These are phyloP conservation scores for Apis dorsata DNA, from an alignment of 1,140 invertebrate species.

Conservation along the genomic window DNA sequence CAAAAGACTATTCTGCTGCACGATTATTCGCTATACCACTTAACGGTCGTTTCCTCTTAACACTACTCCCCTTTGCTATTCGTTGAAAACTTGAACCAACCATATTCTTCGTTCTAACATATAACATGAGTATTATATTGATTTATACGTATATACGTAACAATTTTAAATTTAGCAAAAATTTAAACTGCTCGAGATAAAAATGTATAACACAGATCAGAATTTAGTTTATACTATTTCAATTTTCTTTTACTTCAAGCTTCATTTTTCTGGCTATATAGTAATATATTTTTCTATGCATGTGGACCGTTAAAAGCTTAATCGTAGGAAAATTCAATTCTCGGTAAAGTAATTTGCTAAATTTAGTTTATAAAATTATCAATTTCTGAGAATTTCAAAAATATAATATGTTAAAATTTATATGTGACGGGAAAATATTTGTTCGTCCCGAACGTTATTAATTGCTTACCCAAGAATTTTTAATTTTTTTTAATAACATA, in stretches of 20 bases:
- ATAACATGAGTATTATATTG: too few species aligned
- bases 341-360: constrained; percentile 9
- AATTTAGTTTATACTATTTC: not conserved
- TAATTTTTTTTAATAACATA: not conserved
- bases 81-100: constrained; percentile 20
- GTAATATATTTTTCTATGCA: not conserved
- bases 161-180: constrained; percentile 25
- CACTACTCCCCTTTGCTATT: constrained; percentile 11
- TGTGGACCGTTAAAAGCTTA: not conserved
- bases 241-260: not conserved
- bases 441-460: constrained; percentile 36
- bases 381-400: not conserved
- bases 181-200: not conserved
- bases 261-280: not conserved
- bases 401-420: not conserved
- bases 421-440: constrained; percentile 32
- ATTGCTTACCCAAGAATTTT: not conserved
- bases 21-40: constrained; percentile 8
- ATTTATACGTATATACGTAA: constrained; percentile 8
- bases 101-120: constrained; percentile 20
- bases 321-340: not conserved
- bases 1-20: constrained; percentile 11
- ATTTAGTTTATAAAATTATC: not conserved
- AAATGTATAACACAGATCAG: not conserved
- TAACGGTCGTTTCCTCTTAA: constrained; percentile 24